Evolutionary conservation across 92 coral and sea anemone species (phyloP).

Genomic region (Meandrina meandrites): DNA sequence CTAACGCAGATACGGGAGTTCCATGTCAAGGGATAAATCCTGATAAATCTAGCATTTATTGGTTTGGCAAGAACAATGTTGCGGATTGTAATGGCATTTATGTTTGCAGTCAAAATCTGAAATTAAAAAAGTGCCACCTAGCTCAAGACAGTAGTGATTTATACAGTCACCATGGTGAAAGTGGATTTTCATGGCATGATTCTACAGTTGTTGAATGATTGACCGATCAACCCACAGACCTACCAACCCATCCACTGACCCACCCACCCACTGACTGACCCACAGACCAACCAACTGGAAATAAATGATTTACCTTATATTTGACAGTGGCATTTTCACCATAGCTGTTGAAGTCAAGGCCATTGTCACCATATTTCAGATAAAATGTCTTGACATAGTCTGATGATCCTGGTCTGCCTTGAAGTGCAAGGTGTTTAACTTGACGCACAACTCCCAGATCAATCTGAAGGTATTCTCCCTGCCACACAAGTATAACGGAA

Average conservation of each 20-base stretch:
- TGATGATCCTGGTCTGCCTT: constrained; percentile 81
- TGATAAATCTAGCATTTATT: constrained; percentile 76
- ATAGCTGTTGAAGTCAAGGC: constrained; percentile 62
- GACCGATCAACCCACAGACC: background rate
- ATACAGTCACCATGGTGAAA: too few relatives aligned
- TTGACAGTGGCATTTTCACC: constrained; percentile 75
- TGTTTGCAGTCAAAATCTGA: constrained; percentile 65
- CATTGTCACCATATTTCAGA: constrained; percentile 77
- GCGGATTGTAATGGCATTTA: constrained; percentile 31
- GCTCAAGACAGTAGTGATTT: too few relatives aligned
- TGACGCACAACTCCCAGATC: constrained; percentile 76
- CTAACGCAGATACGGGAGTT: constrained; percentile 71
- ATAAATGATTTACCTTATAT: constrained; percentile 50
- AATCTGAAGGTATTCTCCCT: constrained; percentile 90
- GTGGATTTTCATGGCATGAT: too few relatives aligned
- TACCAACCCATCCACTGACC: background rate
- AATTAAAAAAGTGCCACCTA: background rate
- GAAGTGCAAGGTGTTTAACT: constrained; percentile 69
- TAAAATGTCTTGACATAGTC: constrained; percentile 76
- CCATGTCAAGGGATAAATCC: constrained; percentile 84
- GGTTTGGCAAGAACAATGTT: constrained; percentile 63
- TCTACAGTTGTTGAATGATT: too few relatives aligned
- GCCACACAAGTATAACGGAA: background rate
- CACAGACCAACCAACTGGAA: background rate
- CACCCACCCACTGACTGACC: background rate